Evolutionary conservation across 2,797 vertebrate species (phyloP).

Genomic region (Poecilia gillii): DNA sequence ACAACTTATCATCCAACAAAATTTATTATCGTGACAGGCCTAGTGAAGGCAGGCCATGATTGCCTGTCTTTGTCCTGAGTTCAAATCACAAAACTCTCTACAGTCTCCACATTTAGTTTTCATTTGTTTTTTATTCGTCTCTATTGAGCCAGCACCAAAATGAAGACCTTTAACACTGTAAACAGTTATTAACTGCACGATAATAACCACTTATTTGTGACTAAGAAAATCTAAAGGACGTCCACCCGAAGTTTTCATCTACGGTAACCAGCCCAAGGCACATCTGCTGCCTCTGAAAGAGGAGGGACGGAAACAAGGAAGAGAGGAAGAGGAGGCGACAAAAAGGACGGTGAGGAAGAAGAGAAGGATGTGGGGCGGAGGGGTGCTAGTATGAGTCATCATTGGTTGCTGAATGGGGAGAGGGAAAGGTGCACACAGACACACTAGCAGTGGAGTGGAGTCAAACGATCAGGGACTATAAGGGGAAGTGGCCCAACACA

Average conservation of each 20-base stretch:
- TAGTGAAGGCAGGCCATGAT: background rate
- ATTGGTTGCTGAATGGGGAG: slow-evolving; percentile 32
- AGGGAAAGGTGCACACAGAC: slow-evolving; percentile 25
- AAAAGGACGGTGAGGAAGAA: background rate
- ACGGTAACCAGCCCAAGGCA: slow-evolving; percentile 15
- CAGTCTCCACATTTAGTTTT: background rate
- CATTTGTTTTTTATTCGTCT: background rate
- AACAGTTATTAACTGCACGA: background rate
- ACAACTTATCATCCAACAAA: too few relatives aligned
- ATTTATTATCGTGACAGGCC: too few relatives aligned
- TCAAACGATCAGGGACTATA: slow-evolving; percentile 49
- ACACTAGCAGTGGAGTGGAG: slow-evolving; percentile 49
- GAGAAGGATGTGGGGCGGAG: slow-evolving; percentile 5
- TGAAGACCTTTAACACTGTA: background rate
- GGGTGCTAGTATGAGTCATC: slow-evolving; percentile 59
- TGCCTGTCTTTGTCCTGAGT: background rate
- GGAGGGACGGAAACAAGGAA: background rate
- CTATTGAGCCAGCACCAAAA: background rate
- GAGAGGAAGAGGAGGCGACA: slow-evolving; percentile 8
- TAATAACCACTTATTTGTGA: background rate
- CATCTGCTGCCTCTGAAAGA: slow-evolving; percentile 11
- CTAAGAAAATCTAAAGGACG: slow-evolving; percentile 3
- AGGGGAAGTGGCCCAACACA: slow-evolving; percentile 32
- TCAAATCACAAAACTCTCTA: background rate
- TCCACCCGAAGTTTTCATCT: slow-evolving; percentile 8